Evolutionary conservation across 2,113 vertebrate species (phyloP), one percentile per base, ranked within the genome.

Genomic region (Sturnus vulgaris): DNA sequence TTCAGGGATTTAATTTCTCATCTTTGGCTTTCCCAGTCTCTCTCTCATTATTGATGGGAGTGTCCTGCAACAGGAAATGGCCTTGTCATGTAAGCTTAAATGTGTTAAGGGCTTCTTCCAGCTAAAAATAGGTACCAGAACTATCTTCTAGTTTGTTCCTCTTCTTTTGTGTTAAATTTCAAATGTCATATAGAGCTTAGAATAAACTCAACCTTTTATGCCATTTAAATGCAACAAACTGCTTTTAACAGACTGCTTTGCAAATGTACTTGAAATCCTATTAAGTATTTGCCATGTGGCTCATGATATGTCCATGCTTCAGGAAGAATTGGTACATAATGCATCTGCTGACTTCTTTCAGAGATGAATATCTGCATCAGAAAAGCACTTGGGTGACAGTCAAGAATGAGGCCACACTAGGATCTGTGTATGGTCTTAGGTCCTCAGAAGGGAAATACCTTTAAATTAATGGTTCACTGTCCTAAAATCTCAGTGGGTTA

Each of bases 201-300:
- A 92, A 89, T 89, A 94, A 90, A 91, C 24, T 65, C 53, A 93
- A 80, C 71, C 39, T 95, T 97, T 88, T 39, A 49, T 86, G 82
- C 65, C 61, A 87, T 90, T 93, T 92, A 90, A 93, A 88, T 69
- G 55, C 66, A 95, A 53, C 22, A 66, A 91, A 77, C 50, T 91
- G 35, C 59, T 93, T 83, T 76, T 66, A 78, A 24, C n/a, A 81
- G 28, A 18, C 56, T 78, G 52, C 39, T 91, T 86, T 90, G 84
- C 42, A 80, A 90, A 85, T 30, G 33, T 73, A 20, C 64, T 93
- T 77, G 73, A 90, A 90, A 73, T 27, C 8, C 27, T 73, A 40
- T 64, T 69, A 79, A 79, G 57, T 50, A 7, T 82, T 89, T 89
- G 35, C 50, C 15, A 15, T 66, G 68, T 76, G 44, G 31, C 59